These are phyloP conservation scores for Cydia splendana DNA, from an alignment of 1,140 invertebrate genomes.

Conservation along the genomic window DNA sequence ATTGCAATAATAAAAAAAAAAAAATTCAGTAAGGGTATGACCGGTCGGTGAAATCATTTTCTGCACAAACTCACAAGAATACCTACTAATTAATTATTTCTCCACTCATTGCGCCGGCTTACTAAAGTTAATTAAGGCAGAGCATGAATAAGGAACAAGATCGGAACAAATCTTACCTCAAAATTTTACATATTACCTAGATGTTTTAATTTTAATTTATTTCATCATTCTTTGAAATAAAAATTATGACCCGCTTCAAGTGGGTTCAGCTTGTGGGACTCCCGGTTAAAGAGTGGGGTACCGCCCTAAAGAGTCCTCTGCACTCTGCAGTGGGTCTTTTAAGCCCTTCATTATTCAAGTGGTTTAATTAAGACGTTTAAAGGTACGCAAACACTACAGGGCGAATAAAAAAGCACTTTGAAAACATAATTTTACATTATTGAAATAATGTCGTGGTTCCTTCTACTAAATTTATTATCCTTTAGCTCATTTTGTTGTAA, in stretches of 20 bases:
- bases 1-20: not conserved
- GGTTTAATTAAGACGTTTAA: conserved; percentile 63
- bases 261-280: not conserved
- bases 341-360: conserved; percentile 49
- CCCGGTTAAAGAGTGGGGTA: not conserved
- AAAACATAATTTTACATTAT: conserved; percentile 33
- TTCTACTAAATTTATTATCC: not conserved
- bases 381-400: conserved; percentile 46
- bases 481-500: conserved; percentile 18
- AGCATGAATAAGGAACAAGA: conserved; percentile 29
- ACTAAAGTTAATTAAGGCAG: conserved; percentile 20
- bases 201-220: conserved; percentile 14
- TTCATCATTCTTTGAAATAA: not conserved
- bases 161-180: conserved; percentile 17
- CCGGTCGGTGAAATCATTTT: not conserved
- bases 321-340: conserved; percentile 40
- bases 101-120: not conserved
- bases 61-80: not conserved
- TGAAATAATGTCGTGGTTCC: not conserved
- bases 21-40: not conserved
- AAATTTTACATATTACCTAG: conserved; percentile 9
- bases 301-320: not conserved
- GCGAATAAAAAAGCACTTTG: conserved; percentile 36
- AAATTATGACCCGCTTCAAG: conserved; percentile 18
- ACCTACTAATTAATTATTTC: conserved; percentile 16